A percentile compares a stretch with the other conserved stretches of the same genome.
phyloP scores from a whole-genome alignment of 2,888 invertebrate genomes.

The Andricus curvator region DNA sequence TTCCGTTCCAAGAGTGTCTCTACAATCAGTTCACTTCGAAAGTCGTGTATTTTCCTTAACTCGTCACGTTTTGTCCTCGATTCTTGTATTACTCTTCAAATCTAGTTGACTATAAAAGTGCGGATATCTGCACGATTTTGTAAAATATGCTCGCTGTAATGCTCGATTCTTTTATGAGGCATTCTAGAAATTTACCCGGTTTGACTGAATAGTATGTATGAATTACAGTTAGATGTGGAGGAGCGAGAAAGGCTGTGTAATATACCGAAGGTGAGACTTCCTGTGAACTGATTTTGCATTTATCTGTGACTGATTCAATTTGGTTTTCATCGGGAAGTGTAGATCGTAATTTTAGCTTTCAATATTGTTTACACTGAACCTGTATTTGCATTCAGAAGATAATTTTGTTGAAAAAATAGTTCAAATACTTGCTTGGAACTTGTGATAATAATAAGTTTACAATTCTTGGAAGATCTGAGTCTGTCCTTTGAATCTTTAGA shows the following conservation, averaged over 20 bases:
- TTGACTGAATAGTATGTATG: constrained; percentile 75
- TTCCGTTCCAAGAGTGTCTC: not conserved
- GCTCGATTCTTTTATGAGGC: constrained; percentile 31
- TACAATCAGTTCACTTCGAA: not conserved
- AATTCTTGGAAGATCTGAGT: not conserved
- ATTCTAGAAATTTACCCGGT: constrained; percentile 55
- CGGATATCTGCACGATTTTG: not conserved
- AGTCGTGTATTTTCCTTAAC: not conserved
- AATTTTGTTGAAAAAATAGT: constrained; percentile 11
- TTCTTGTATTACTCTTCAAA: not conserved
- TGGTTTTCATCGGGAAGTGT: constrained; percentile 21
- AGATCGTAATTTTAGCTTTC: constrained; percentile 39
- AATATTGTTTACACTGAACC: constrained; percentile 6
- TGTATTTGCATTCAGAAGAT: not conserved
- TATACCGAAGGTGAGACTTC: constrained; percentile 76
- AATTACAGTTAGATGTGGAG: constrained; percentile 78
- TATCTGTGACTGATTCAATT: constrained; percentile 50
- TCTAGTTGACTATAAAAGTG: constrained; percentile 2
- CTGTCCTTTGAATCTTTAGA: not conserved
- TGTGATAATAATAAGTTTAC: not conserved
- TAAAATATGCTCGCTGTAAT: constrained; percentile 6
- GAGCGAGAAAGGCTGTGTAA: constrained; percentile 78
- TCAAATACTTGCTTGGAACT: not conserved
- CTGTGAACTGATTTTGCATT: constrained; percentile 49
- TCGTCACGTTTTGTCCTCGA: not conserved